These are phyloP conservation scores for Baronia brevicornis DNA, from an alignment of 2,888 invertebrate species.

Conservation along the genomic window DNA sequence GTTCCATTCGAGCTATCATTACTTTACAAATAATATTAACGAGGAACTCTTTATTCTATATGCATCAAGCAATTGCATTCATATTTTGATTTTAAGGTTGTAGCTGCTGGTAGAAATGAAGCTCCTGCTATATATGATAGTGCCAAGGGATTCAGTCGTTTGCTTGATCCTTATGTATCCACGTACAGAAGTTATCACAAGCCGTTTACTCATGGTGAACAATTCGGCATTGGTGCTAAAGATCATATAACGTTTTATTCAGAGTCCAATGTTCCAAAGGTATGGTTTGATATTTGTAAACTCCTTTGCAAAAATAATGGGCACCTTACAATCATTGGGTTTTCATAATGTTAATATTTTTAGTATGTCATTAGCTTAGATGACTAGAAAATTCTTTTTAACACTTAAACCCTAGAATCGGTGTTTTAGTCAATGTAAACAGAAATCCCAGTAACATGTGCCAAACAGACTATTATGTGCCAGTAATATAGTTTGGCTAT, in stretches of 20 bases:
- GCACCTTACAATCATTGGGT: too few relatives aligned
- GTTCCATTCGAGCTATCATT: too few relatives aligned
- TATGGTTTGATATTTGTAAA: constrained; percentile 19
- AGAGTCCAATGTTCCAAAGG: constrained; percentile 51
- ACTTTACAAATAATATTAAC: too few relatives aligned
- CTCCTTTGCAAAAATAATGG: neutral
- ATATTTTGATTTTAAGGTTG: constrained; percentile 32
- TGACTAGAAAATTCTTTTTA: too few relatives aligned
- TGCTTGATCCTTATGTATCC: constrained; percentile 57
- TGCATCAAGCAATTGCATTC: neutral
- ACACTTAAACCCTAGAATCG: too few relatives aligned
- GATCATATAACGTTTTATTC: constrained; percentile 65
- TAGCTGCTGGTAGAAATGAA: constrained; percentile 61
- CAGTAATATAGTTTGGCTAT: too few relatives aligned
- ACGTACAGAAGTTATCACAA: constrained; percentile 47
- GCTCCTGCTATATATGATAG: constrained; percentile 47
- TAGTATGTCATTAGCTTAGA: too few relatives aligned
- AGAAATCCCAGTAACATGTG: too few relatives aligned
- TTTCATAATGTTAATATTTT: too few relatives aligned
- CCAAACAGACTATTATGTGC: too few relatives aligned
- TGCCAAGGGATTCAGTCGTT: constrained; percentile 39
- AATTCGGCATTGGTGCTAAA: constrained; percentile 56
- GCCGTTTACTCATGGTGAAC: constrained; percentile 51
- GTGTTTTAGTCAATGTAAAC: too few relatives aligned
- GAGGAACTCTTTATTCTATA: too few relatives aligned